These are phyloP conservation scores for Mallotus villosus DNA, from an alignment of 2,797 vertebrate genomes.

Conservation along the genomic window DNA sequence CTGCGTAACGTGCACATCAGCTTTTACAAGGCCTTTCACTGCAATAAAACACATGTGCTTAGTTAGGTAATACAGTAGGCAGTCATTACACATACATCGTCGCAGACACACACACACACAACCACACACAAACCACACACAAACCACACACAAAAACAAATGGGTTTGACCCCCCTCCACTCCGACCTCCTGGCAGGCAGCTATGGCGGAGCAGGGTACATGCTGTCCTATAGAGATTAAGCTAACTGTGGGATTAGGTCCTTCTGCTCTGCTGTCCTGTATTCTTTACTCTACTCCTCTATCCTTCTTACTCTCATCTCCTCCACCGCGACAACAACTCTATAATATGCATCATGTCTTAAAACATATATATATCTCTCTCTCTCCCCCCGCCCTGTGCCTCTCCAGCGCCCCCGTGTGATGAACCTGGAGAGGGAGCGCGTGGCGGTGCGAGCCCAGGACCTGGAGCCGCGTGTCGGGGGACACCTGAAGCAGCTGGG, in stretches of 20 bases:
- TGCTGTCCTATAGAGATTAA: not conserved
- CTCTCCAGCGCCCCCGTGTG: conserved; percentile 55
- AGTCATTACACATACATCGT: too few species aligned
- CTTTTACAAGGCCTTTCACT: not conserved
- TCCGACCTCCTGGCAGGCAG: not conserved
- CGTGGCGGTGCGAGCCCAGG: conserved; percentile 62
- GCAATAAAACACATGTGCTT: not conserved
- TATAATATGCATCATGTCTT: not conserved
- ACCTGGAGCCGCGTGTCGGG: conserved; percentile 84
- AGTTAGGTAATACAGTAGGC: too few species aligned
- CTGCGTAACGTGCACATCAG: not conserved
- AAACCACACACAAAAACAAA: conserved; percentile 2
- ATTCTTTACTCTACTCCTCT: not conserved
- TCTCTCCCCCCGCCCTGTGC: not conserved
- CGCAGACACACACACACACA: not conserved
- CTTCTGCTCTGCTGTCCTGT: not conserved
- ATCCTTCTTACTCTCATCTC: not conserved
- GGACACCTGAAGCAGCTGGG: conserved; percentile 76
- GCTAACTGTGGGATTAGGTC: not conserved
- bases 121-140: conserved; percentile 11
- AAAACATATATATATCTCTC: not conserved
- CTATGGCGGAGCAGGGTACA: not conserved
- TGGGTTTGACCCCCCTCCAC: not conserved
- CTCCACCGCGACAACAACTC: conserved; percentile 1
- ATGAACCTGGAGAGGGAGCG: conserved; percentile 81